Evolutionary conservation across 1,140 invertebrate species (phyloP).

Genomic region (Cyclargus thomasi): DNA sequence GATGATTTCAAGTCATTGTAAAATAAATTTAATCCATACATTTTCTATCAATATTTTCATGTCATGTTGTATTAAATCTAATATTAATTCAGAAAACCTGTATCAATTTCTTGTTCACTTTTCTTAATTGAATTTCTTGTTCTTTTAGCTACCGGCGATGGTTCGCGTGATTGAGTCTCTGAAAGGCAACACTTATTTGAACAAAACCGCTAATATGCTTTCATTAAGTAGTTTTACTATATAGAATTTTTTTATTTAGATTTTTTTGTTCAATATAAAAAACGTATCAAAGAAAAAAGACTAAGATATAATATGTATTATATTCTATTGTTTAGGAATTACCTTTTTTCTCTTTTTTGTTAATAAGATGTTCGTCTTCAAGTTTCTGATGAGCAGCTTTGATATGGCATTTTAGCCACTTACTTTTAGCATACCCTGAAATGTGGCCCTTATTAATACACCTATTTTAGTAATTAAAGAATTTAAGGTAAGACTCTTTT

Average conservation of each 20-base stretch:
- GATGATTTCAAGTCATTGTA: too few relatives aligned
- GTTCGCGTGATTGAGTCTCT: constrained; percentile 10
- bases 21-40: too few relatives aligned
- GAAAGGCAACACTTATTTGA: neutral
- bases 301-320: too few relatives aligned
- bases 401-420: constrained; percentile 56
- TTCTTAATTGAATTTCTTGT: constrained; percentile 44
- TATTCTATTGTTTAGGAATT: neutral
- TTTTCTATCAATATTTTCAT: too few relatives aligned
- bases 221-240: too few relatives aligned
- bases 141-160: constrained; percentile 46
- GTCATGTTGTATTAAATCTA: neutral
- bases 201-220: too few relatives aligned
- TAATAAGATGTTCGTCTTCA: neutral
- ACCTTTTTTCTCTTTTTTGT: neutral
- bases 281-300: too few relatives aligned
- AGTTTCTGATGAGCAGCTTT: constrained; percentile 48
- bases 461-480: too few relatives aligned
- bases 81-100: constrained; percentile 21
- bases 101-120: constrained; percentile 29
- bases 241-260: too few relatives aligned
- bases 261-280: too few relatives aligned
- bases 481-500: too few relatives aligned
- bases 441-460: neutral
- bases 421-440: constrained; percentile 53